Evolutionary conservation across 2,888 invertebrate species (phyloP).

Genomic region (Pocota personata): DNA sequence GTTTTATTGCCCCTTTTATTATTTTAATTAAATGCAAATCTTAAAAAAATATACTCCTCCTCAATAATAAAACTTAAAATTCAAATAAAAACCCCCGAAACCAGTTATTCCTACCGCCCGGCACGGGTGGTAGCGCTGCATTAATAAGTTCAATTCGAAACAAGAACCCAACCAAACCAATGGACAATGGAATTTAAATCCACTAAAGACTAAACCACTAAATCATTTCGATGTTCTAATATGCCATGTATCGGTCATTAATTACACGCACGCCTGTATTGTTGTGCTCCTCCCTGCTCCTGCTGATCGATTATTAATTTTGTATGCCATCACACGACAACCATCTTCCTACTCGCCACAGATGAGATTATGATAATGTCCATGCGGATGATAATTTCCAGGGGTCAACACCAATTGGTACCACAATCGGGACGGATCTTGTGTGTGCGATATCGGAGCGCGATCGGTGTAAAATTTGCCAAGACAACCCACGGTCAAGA

Average conservation of each 20-base stretch:
- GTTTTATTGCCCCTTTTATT: neutral
- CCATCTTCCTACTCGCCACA: constrained; percentile 29
- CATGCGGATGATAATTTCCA: constrained; percentile 49
- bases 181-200: constrained; percentile 36
- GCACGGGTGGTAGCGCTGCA: constrained; percentile 22
- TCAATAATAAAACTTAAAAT: neutral
- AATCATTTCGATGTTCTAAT: constrained; percentile 62
- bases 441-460: constrained; percentile 55
- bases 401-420: constrained; percentile 49
- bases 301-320: constrained; percentile 63
- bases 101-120: constrained; percentile 8
- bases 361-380: constrained; percentile 63
- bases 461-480: constrained; percentile 65
- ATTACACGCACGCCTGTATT: constrained; percentile 51
- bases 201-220: constrained; percentile 39
- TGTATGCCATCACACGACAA: constrained; percentile 39
- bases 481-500: constrained; percentile 65
- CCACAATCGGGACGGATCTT: constrained; percentile 40
- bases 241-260: constrained; percentile 61
- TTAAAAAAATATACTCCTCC: neutral
- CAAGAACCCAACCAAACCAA: constrained; percentile 11
- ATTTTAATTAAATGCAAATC: constrained; percentile 19
- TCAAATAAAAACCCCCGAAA: neutral
- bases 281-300: constrained; percentile 8
- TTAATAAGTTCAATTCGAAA: constrained; percentile 35